phyloP scores from a whole-genome alignment of 1,140 invertebrate genomes.

The Aphelinus atriplicis region DNA sequence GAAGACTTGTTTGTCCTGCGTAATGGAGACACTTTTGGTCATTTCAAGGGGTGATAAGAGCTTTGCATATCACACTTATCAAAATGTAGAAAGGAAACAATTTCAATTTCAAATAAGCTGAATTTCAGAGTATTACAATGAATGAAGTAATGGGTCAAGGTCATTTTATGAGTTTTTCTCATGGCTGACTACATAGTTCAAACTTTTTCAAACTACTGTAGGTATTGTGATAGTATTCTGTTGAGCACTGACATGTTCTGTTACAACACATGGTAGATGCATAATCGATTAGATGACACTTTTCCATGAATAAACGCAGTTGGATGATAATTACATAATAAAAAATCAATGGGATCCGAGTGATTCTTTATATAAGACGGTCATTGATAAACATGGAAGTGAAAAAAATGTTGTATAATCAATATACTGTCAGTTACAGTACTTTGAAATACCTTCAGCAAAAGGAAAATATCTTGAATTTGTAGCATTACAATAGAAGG shows the following conservation, averaged over 20 bases:
- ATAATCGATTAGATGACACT: background rate
- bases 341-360: background rate
- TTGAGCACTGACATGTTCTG: no score
- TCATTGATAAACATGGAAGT: no score
- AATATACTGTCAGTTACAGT: no score
- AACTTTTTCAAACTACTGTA: background rate
- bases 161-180: conserved; percentile 1
- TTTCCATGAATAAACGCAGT: background rate
- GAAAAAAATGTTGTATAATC: no score
- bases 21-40: background rate
- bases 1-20: background rate
- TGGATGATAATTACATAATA: background rate
- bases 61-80: conserved; percentile 3
- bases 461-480: no score
- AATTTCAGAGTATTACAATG: no score
- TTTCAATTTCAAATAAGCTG: background rate
- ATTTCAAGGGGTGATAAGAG: background rate
- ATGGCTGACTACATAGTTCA: background rate
- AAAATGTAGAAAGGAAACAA: background rate
- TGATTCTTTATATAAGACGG: no score
- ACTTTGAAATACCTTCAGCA: no score
- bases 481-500: no score
- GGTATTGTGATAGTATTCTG: no score
- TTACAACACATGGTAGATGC: background rate
- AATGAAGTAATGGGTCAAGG: conserved; percentile 23